These are phyloP conservation scores for Crypturellus undulatus DNA, from an alignment of 2,113 vertebrate genomes.

Conservation along the genomic window DNA sequence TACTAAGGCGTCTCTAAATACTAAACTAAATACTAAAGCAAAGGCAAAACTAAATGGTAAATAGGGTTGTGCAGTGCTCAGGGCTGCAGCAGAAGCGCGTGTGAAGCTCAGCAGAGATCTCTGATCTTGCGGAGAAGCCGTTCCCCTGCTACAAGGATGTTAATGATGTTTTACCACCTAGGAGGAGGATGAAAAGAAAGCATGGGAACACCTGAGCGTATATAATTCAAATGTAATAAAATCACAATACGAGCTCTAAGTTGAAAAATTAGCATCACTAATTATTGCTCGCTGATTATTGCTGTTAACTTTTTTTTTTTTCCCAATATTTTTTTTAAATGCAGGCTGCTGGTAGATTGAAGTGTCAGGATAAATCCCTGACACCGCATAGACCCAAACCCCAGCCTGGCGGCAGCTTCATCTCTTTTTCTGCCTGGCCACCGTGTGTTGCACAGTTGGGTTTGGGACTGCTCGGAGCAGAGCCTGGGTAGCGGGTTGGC, in stretches of 20 bases:
- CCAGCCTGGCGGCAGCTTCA: neutral
- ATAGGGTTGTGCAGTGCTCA: neutral
- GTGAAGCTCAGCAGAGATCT: neutral
- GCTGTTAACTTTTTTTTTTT: neutral
- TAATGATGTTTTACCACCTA: constrained; percentile 55
- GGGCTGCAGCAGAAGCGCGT: fast-evolving
- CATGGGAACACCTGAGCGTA: constrained; percentile 54
- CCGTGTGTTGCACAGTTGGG: neutral
- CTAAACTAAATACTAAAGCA: neutral
- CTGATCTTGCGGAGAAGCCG: constrained; percentile 29
- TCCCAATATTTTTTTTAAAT: neutral
- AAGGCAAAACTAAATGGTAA: neutral
- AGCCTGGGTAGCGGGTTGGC: neutral
- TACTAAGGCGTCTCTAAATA: neutral
- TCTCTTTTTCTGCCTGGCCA: neutral
- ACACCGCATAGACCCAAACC: neutral
- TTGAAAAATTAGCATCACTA: constrained; percentile 64
- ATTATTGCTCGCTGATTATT: constrained; percentile 66
- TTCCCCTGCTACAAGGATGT: neutral
- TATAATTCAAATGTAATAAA: constrained; percentile 71
- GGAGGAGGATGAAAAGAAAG: constrained; percentile 60
- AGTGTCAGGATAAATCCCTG: constrained; percentile 26
- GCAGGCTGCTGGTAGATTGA: neutral
- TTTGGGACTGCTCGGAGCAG: neutral
- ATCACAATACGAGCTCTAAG: constrained; percentile 63